Percentiles rank a stretch among this genome's conserved stretches.
These are phyloP conservation scores for Blera fallax DNA, from an alignment of 2,888 invertebrate genomes.

Conservation along the genomic window DNA sequence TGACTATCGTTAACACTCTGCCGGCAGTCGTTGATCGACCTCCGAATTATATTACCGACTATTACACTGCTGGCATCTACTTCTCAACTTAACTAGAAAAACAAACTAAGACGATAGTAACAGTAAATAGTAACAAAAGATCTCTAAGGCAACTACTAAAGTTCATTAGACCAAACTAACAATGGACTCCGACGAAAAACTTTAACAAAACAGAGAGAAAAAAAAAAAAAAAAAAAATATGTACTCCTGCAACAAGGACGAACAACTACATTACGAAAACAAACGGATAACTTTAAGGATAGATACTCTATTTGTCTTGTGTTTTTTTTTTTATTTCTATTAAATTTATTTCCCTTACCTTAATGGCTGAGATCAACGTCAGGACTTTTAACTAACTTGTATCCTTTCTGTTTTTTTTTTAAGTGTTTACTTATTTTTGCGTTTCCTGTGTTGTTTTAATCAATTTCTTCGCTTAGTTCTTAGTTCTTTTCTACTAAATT, in stretches of 20 bases:
- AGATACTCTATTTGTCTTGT: neutral
- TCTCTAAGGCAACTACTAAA: conserved; percentile 8
- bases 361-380: conserved; percentile 53
- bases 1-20: neutral
- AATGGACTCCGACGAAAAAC: conserved; percentile 8
- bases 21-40: neutral
- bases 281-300: conserved; percentile 32
- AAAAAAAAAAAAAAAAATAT: neutral
- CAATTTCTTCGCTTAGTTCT: conserved; percentile 4
- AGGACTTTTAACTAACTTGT: conserved; percentile 44
- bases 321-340: neutral
- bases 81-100: conserved; percentile 24
- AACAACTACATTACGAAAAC: neutral
- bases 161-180: conserved; percentile 40
- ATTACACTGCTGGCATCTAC: conserved; percentile 2
- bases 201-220: neutral
- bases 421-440: neutral
- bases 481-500: conserved; percentile 10
- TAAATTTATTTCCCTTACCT: conserved; percentile 38
- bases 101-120: conserved; percentile 27
- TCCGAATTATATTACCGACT: conserved; percentile 14
- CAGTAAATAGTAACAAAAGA: conserved; percentile 31
- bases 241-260: neutral
- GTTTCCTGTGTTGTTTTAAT: conserved; percentile 27
- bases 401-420: conserved; percentile 16